These are phyloP conservation scores for Amaurobius ferox DNA, from an alignment of 2,888 invertebrate genomes.

Conservation along the genomic window DNA sequence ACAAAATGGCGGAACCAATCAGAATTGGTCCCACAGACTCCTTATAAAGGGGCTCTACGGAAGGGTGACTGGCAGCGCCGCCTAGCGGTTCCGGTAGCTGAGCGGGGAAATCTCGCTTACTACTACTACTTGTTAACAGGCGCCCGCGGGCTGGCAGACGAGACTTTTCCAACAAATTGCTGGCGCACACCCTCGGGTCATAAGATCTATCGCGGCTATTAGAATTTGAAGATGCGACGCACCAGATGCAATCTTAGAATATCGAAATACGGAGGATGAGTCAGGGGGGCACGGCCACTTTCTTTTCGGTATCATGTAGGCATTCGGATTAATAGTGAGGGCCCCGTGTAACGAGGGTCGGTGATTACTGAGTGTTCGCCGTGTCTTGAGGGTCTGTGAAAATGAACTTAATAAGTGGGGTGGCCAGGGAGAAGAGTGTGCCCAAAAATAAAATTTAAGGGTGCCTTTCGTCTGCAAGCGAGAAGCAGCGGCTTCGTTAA, in stretches of 20 bases:
- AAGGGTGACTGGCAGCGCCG: slow-evolving; percentile 3
- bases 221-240: slow-evolving; percentile 29
- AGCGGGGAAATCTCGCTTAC: not conserved
- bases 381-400: not conserved
- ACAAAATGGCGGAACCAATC: too few species aligned
- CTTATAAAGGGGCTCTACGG: too few species aligned
- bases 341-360: not conserved
- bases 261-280: not conserved
- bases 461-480: too few species aligned
- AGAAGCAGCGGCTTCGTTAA: not conserved
- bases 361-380: not conserved
- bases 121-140: slow-evolving; percentile 56
- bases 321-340: not conserved
- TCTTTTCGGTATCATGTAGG: not conserved
- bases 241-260: not conserved
- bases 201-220: slow-evolving; percentile 50
- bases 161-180: slow-evolving; percentile 59
- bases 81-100: not conserved
- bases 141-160: slow-evolving; percentile 58
- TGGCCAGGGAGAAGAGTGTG: not conserved
- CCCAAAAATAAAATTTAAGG: slow-evolving; percentile 14
- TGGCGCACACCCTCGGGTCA: slow-evolving; percentile 40
- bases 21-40: too few species aligned
- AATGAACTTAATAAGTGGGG: slow-evolving; percentile 12
- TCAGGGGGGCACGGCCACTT: not conserved